These are phyloP conservation scores for Parus major DNA, from an alignment of 2,113 vertebrate species.

Conservation along the genomic window DNA sequence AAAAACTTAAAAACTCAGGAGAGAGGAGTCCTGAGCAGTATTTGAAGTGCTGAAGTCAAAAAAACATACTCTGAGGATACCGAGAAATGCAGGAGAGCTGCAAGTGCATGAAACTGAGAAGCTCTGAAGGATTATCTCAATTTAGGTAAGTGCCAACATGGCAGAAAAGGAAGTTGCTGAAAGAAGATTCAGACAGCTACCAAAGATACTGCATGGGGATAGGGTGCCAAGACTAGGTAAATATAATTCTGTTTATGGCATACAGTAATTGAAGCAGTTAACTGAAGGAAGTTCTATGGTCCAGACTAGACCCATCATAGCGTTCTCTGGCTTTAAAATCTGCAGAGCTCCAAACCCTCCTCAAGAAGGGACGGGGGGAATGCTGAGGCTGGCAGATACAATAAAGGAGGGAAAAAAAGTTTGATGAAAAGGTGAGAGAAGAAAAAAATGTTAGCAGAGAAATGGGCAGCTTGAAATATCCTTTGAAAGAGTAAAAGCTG, in stretches of 20 bases:
- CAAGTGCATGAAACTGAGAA: neutral
- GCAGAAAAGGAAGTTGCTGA: neutral
- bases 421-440: neutral
- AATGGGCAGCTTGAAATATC: neutral
- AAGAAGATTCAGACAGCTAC: neutral
- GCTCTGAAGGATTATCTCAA: neutral
- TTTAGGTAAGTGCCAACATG: neutral
- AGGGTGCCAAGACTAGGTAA: neutral
- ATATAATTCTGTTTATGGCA: neutral
- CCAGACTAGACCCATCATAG: neutral
- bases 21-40: neutral
- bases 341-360: neutral
- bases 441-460: neutral
- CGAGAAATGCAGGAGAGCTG: neutral
- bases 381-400: neutral
- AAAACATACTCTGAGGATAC: neutral
- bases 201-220: neutral
- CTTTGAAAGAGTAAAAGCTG: neutral
- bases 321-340: neutral
- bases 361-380: neutral
- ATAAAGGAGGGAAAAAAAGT: neutral
- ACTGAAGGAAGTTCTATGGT: neutral
- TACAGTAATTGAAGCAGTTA: neutral
- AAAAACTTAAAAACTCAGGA: neutral
- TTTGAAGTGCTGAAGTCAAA: conserved; percentile 20